Evolutionary conservation across 2,113 vertebrate species (phyloP).

Genomic region (Aspiorhynchus laticeps): DNA sequence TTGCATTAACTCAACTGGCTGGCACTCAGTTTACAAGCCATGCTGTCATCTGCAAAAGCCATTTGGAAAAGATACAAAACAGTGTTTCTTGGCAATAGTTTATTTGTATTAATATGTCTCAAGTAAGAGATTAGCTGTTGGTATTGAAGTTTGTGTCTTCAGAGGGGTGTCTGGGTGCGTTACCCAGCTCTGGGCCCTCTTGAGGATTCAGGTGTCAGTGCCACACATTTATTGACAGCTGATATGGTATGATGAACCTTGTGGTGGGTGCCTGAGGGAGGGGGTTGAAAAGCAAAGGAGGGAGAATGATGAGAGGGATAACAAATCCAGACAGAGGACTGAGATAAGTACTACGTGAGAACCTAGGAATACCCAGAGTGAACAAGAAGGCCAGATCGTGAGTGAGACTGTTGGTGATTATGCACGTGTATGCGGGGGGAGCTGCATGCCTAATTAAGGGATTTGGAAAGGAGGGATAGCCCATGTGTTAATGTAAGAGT

Average conservation of each 20-base stretch:
- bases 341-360: constrained; percentile 12
- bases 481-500: constrained; percentile 11
- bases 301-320: constrained; percentile 17
- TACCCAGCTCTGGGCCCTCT: constrained; percentile 27
- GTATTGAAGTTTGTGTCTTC: constrained; percentile 7
- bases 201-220: constrained; percentile 72
- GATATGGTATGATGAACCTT: constrained; percentile 62
- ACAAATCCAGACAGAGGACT: constrained; percentile 38
- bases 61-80: not conserved
- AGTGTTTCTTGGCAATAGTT: not conserved
- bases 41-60: not conserved
- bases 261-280: constrained; percentile 3
- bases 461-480: not conserved
- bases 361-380: not conserved
- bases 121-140: not conserved
- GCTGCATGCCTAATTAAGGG: constrained; percentile 25
- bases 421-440: not conserved
- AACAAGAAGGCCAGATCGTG: constrained; percentile 27
- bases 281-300: constrained; percentile 24
- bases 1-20: constrained; percentile 1
- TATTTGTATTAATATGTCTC: not conserved
- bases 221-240: constrained; percentile 65
- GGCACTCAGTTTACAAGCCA: not conserved
- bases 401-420: constrained; percentile 39
- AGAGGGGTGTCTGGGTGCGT: not conserved